A percentile compares a stretch with the other conserved stretches of the same genome.
Evolutionary conservation across 2,797 vertebrate genomes (phyloP).

Genomic region (Coluber constrictor): DNA sequence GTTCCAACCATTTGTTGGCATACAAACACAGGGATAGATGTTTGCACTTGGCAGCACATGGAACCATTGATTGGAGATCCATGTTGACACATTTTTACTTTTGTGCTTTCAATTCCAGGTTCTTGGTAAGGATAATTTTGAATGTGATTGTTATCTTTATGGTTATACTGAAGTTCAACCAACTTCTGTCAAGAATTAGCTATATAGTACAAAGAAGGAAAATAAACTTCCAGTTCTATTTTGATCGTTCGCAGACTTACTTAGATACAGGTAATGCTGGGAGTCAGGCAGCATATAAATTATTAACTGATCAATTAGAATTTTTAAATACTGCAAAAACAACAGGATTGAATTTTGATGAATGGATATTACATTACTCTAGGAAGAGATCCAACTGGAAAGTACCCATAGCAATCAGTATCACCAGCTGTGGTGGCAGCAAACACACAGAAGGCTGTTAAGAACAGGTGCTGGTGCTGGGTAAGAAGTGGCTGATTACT

Average conservation of each 20-base stretch:
- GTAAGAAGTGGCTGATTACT: background rate
- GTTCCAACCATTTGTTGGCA: background rate
- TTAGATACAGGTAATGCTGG: background rate
- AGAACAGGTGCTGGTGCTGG: background rate
- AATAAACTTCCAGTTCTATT: background rate
- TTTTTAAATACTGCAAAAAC: background rate
- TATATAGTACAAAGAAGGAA: background rate
- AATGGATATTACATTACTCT: background rate
- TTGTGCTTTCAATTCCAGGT: background rate
- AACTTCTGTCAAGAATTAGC: background rate
- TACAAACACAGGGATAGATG: background rate
- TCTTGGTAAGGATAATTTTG: background rate
- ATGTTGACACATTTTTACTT: background rate
- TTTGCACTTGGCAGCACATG: background rate
- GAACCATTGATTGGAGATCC: background rate
- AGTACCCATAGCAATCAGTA: background rate
- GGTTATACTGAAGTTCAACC: background rate
- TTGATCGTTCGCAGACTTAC: background rate
- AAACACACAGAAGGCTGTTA: constrained; percentile 2
- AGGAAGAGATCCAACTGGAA: background rate
- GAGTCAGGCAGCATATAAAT: background rate
- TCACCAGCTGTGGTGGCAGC: background rate
- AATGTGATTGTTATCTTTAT: background rate
- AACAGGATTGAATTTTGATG: background rate
- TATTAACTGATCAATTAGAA: background rate